phyloP scores from a whole-genome alignment of 1,140 invertebrate species.

The Papilio glaucus region DNA sequence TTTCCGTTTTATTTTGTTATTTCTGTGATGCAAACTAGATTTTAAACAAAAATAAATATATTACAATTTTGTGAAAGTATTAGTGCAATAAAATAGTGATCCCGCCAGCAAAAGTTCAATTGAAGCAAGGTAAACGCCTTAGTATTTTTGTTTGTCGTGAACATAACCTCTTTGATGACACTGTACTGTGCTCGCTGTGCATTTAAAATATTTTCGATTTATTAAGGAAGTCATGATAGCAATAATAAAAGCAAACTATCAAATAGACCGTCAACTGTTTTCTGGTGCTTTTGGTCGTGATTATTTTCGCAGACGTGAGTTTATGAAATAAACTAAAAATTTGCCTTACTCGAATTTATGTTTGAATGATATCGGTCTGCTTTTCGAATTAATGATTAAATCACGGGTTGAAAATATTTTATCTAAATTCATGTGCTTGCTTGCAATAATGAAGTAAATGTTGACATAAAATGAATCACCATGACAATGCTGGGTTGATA shows the following conservation, averaged over 20 bases:
- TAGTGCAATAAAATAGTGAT: conserved; percentile 75
- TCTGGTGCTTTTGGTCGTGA: background rate
- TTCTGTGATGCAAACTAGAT: conserved; percentile 83
- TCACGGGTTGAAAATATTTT: background rate
- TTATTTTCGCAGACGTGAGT: background rate
- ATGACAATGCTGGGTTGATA: conserved; percentile 72
- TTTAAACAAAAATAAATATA: conserved; percentile 75
- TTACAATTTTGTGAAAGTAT: conserved; percentile 70
- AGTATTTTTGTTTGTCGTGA: conserved; percentile 82
- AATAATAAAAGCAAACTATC: background rate
- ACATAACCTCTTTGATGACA: conserved; percentile 78
- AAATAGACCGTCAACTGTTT: conserved; percentile 1
- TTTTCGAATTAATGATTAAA: background rate
- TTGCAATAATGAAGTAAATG: conserved; percentile 50
- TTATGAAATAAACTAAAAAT: background rate
- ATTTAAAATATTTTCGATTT: conserved; percentile 44
- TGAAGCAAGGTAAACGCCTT: conserved; percentile 81
- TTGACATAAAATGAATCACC: conserved; percentile 72
- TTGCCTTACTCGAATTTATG: background rate
- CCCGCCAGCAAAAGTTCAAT: conserved; percentile 65
- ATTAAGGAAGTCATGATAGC: background rate
- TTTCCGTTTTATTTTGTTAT: conserved; percentile 84
- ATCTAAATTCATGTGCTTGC: conserved; percentile 27
- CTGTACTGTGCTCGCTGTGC: conserved; percentile 61
- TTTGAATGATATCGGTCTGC: background rate